phyloP scores from a whole-genome alignment of 2,888 invertebrate genomes.

The Kuschelorhynchus macadamiae region DNA sequence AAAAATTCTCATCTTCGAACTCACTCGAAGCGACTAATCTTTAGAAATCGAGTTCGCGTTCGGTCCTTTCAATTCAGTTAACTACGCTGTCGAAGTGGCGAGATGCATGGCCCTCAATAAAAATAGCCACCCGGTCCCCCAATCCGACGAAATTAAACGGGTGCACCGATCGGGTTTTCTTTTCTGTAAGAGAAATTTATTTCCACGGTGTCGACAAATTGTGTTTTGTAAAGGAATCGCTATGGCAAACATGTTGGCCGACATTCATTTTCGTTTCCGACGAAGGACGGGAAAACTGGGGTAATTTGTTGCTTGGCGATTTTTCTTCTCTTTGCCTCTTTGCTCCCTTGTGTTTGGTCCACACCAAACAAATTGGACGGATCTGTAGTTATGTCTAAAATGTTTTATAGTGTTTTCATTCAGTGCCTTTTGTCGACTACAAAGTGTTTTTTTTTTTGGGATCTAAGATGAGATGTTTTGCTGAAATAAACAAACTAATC shows the following conservation, averaged over 20 bases:
- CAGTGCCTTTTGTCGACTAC: too few relatives aligned
- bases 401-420: too few relatives aligned
- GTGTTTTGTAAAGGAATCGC: slow-evolving; percentile 45
- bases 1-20: too few relatives aligned
- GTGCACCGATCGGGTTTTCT: slow-evolving; percentile 27
- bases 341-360: too few relatives aligned
- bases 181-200: slow-evolving; percentile 41
- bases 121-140: slow-evolving; percentile 20
- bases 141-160: slow-evolving; percentile 40
- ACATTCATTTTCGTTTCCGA: slow-evolving; percentile 32
- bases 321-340: slow-evolving; percentile 9
- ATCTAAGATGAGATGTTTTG: too few relatives aligned
- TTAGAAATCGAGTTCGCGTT: slow-evolving; percentile 20
- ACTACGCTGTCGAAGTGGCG: slow-evolving; percentile 43
- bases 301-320: slow-evolving; percentile 29
- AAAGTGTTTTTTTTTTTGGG: too few relatives aligned
- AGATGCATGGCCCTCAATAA: slow-evolving; percentile 45
- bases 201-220: slow-evolving; percentile 37
- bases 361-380: too few relatives aligned
- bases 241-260: slow-evolving; percentile 42
- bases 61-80: slow-evolving; percentile 40
- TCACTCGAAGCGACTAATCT: slow-evolving; percentile 23
- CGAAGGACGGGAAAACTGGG: slow-evolving; percentile 21
- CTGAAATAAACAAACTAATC: too few relatives aligned
- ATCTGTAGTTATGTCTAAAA: too few relatives aligned